Base-by-base conservation (phyloP, 2,797 vertebrate genomes). In the Sebastes diaconus region DNA sequence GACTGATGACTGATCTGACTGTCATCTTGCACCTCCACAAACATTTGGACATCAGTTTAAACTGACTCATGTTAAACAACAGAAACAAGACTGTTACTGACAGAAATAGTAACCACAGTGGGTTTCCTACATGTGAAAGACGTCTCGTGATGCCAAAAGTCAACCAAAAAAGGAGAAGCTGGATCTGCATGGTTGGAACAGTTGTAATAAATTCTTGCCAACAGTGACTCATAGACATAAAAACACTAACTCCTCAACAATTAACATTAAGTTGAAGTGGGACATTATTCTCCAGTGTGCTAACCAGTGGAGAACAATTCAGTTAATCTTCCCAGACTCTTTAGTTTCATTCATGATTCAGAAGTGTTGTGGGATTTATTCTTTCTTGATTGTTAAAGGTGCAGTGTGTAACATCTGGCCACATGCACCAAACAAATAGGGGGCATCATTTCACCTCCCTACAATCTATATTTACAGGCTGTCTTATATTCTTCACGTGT, bases 31-130 rank as follows among this genome's bases (percentile, higher is more conserved):
- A 3, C 3, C 16, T 10, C 58, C 42, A 46, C 16, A 30, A 18
- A 32, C 8, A 20, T 5, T 22, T 34, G 18, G 22, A 13, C 63
- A 5, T 14, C n/a, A 5, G 8, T 50, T 46, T 29, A 13, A 12
- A 27, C 25, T 52, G 9, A 50, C 16, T 29, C 18, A 29, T 9
- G 16, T 16, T 18, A 46, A 46, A 18, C 14, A 27, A 46, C 24
- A 46, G 22, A 55, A 3, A 42, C 8, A 14, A 22, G n/a, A 22
- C 11, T 20, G 3, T 36, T 5, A 6, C 18, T 25, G 3, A 18
- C 8, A 2, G 3, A 3, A 3, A 11, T 3, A 1, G 2, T 1
- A 46, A 2, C 16, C 16, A 1, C 4, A 14, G 10, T 10, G 42
- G 16, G 3, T 12, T 34, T 52, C 30, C 6, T 24, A 6, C 1